Evolutionary conservation across 1,140 invertebrate genomes (phyloP).

Genomic region (Diabrotica virgifera): DNA sequence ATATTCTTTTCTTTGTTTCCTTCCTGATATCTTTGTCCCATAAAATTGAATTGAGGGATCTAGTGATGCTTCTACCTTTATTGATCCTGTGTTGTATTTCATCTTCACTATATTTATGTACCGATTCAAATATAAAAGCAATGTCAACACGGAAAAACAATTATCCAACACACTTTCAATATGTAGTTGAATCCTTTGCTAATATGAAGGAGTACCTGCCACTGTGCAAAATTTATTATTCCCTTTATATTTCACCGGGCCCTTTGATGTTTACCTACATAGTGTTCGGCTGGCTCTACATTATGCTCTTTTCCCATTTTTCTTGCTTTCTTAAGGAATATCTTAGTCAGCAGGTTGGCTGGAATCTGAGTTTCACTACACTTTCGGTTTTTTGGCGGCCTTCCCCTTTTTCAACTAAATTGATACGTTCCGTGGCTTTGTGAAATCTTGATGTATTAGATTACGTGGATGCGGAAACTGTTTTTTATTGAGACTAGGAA

Average conservation of each 20-base stretch:
- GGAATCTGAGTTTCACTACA: constrained; percentile 1
- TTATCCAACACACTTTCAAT: too few relatives aligned
- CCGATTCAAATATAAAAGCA: too few relatives aligned
- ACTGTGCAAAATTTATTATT: neutral
- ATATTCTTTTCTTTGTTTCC: too few relatives aligned
- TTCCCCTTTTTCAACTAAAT: neutral
- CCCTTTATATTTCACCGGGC: constrained; percentile 33
- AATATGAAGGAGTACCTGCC: neutral
- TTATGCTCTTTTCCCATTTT: constrained; percentile 22
- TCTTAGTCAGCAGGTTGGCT: constrained; percentile 24
- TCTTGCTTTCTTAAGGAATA: constrained; percentile 19
- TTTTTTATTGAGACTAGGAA: neutral
- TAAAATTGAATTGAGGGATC: too few relatives aligned
- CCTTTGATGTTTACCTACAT: constrained; percentile 34
- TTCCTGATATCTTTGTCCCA: too few relatives aligned
- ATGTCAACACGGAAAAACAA: too few relatives aligned
- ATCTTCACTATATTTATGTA: too few relatives aligned
- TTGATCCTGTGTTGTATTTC: too few relatives aligned
- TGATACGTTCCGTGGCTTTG: neutral
- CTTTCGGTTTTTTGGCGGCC: neutral
- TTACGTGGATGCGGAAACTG: neutral
- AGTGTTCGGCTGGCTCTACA: constrained; percentile 17
- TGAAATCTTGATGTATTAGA: neutral
- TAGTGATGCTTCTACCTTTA: too few relatives aligned
- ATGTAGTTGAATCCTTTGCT: too few relatives aligned